Evolutionary conservation across 2,797 vertebrate species (phyloP).

Genomic region (Enteromius viviparus): DNA sequence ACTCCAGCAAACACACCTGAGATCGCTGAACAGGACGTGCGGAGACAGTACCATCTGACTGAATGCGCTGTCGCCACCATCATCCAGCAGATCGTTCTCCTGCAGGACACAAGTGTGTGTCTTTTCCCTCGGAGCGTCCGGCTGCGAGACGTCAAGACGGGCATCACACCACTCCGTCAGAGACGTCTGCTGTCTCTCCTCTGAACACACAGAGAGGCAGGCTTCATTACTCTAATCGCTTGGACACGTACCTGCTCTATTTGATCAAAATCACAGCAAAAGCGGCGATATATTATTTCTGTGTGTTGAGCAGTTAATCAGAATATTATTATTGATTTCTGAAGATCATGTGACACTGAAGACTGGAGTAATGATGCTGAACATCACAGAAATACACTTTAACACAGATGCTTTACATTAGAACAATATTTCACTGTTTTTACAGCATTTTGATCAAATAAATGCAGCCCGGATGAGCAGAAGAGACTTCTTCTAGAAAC

Average conservation of each 20-base stretch:
- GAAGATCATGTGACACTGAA: background rate
- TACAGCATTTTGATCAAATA: too few species aligned
- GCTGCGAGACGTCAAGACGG: constrained; percentile 67
- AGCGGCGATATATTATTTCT: too few species aligned
- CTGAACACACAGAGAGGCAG: constrained; percentile 66
- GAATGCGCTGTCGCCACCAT: constrained; percentile 72
- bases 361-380: background rate
- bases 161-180: constrained; percentile 86
- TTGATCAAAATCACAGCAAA: too few species aligned
- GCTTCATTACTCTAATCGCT: too few species aligned
- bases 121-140: constrained; percentile 69
- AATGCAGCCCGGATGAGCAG: background rate
- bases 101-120: constrained; percentile 64
- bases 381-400: background rate
- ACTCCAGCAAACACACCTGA: background rate
- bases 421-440: background rate
- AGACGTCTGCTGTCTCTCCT: constrained; percentile 82
- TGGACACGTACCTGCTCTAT: too few species aligned
- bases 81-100: constrained; percentile 75
- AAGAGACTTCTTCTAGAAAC: background rate
- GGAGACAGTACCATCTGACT: constrained; percentile 78
- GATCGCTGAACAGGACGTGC: background rate
- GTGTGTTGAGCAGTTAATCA: too few species aligned
- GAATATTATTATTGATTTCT: background rate
- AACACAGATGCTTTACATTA: background rate